These are phyloP conservation scores for Bombycilla garrulus DNA, from an alignment of 2,113 vertebrate genomes.

Conservation along the genomic window DNA sequence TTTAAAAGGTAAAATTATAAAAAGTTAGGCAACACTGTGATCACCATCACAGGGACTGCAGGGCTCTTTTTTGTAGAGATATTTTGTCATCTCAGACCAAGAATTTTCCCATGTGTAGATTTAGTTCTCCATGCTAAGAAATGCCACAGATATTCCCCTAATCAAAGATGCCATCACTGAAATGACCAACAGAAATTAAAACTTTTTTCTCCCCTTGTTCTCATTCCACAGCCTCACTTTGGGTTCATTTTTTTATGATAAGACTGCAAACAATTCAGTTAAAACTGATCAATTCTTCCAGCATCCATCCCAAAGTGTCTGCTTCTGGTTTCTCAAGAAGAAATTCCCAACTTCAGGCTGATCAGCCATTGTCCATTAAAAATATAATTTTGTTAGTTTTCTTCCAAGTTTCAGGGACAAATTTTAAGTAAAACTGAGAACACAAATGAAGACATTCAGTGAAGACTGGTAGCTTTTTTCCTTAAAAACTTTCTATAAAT, in stretches of 20 bases:
- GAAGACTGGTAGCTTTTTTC: neutral
- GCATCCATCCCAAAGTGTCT: neutral
- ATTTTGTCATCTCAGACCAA: neutral
- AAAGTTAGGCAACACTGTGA: neutral
- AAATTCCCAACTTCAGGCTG: neutral
- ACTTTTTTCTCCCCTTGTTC: neutral
- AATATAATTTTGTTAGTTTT: neutral
- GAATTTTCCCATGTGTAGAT: accelerated
- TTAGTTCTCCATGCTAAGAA: neutral
- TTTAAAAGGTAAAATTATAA: neutral
- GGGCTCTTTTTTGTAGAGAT: accelerated
- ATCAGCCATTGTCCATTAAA: neutral
- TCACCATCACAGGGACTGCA: accelerated
- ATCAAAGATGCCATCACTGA: accelerated
- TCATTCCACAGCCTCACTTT: neutral
- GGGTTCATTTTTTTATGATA: accelerated
- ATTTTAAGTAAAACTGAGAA: neutral
- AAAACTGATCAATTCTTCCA: neutral
- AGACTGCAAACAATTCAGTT: neutral
- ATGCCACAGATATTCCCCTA: neutral
- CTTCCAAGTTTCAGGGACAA: neutral
- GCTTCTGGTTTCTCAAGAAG: neutral
- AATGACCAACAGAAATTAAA: neutral
- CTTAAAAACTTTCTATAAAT: neutral
- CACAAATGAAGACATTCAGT: neutral